Conservation (phyloP, 2,888 invertebrate species). For the Ametastegia equiseti region DNA sequence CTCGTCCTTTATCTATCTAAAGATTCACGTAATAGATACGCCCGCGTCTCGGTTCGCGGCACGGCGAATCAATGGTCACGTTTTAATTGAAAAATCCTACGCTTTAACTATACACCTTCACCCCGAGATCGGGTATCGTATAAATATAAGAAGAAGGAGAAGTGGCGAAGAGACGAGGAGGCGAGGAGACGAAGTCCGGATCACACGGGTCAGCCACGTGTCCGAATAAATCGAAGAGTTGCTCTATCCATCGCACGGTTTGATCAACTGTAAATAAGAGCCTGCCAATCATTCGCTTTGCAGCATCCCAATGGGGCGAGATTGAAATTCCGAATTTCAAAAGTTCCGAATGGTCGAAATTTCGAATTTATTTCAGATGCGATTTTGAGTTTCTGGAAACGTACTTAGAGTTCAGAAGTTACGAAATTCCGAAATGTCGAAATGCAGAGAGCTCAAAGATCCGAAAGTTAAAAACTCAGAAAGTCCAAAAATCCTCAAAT, state of each 20-base stretch:
- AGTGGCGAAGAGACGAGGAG: background rate
- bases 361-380: no score
- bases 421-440: no score
- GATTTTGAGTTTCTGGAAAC: no score
- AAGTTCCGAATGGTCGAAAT: no score
- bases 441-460: no score
- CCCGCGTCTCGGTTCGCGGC: slow-evolving; percentile 14
- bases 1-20: slow-evolving; percentile 15
- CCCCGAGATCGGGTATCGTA: no score
- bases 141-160: background rate
- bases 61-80: slow-evolving; percentile 12
- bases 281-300: background rate
- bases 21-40: slow-evolving; percentile 26
- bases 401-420: no score
- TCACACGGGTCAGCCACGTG: slow-evolving; percentile 33
- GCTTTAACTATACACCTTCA: slow-evolving; percentile 4
- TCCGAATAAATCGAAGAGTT: background rate
- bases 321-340: no score
- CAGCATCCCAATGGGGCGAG: no score
- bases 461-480: no score
- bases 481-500: no score
- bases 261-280: background rate
- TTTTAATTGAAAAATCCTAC: slow-evolving; percentile 34
- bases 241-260: background rate
- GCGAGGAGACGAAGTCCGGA: background rate